Conservation (phyloP, 2,797 vertebrate species). For the Pangasius macronema region DNA sequence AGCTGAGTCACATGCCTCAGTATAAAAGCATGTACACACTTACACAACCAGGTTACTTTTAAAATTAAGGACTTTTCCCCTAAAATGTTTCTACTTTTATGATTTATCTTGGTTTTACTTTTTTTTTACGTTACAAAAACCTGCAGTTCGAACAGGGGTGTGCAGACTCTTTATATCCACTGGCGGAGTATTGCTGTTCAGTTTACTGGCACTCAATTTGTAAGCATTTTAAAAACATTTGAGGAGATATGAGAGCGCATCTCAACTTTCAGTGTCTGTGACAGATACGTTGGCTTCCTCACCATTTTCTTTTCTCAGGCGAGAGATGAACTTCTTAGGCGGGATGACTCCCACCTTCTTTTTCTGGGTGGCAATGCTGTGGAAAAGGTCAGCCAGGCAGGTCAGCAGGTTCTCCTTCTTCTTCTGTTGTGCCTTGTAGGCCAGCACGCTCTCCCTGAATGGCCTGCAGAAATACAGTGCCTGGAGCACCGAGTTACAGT, state of each 20-base stretch:
- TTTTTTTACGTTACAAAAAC: too few species aligned
- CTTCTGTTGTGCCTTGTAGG: constrained; percentile 97
- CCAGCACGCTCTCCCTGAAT: constrained; percentile 94
- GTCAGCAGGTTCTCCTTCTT: constrained; percentile 98
- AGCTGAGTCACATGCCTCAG: too few species aligned
- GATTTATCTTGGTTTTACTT: too few species aligned
- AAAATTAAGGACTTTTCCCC: too few species aligned
- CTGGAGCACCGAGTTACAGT: constrained; percentile 98
- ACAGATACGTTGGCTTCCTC: constrained; percentile 57
- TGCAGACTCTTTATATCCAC: not conserved
- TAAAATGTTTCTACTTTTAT: too few species aligned
- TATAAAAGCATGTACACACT: too few species aligned
- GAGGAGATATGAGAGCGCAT: not conserved
- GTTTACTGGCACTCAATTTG: not conserved
- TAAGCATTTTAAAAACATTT: not conserved
- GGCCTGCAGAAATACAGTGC: constrained; percentile 96
- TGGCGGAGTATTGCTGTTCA: not conserved
- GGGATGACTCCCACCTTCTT: constrained; percentile 98
- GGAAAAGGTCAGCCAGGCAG: constrained; percentile 96
- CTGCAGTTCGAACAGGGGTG: too few species aligned
- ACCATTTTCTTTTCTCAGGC: constrained; percentile 95
- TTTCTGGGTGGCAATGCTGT: constrained; percentile 97
- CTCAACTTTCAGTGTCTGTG: not conserved
- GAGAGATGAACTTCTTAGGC: constrained; percentile 97
- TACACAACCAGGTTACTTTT: too few species aligned